phyloP scores from a whole-genome alignment of 2,797 vertebrate genomes.

The Pantherophis vulpinus region DNA sequence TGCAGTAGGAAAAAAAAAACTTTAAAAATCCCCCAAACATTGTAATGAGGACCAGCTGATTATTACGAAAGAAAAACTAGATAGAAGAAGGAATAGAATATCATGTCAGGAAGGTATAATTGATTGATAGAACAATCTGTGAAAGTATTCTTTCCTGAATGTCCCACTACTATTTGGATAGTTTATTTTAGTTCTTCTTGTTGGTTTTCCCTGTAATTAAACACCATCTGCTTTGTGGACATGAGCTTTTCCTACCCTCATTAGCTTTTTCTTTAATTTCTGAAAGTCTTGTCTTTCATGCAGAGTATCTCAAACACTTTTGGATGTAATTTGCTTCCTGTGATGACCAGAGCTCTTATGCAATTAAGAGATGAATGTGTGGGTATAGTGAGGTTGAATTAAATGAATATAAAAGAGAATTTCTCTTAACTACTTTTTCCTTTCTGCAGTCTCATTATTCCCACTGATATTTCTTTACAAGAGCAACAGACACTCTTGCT shows the following conservation, averaged over 20 bases:
- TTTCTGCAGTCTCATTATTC: neutral
- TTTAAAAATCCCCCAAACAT: neutral
- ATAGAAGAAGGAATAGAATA: neutral
- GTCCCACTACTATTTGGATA: neutral
- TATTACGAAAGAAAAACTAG: neutral
- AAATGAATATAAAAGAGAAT: neutral
- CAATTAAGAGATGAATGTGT: neutral
- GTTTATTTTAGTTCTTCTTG: neutral
- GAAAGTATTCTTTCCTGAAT: neutral
- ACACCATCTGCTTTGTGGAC: neutral
- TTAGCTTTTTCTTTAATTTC: neutral
- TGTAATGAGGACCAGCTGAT: neutral
- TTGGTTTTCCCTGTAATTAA: neutral
- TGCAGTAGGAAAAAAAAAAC: neutral
- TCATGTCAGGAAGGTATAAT: neutral
- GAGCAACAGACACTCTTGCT: neutral
- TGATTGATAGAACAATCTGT: neutral
- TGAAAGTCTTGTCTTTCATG: neutral
- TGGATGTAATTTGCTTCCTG: neutral
- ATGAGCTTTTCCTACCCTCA: neutral
- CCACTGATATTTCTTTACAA: neutral
- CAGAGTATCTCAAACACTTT: neutral
- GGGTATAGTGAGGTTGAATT: neutral
- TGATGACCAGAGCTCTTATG: neutral
- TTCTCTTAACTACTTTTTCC: neutral